Evolutionary conservation across 2,797 vertebrate species (phyloP), one percentile per base, ranked within the genome.

Genomic region (Mus caroli): DNA sequence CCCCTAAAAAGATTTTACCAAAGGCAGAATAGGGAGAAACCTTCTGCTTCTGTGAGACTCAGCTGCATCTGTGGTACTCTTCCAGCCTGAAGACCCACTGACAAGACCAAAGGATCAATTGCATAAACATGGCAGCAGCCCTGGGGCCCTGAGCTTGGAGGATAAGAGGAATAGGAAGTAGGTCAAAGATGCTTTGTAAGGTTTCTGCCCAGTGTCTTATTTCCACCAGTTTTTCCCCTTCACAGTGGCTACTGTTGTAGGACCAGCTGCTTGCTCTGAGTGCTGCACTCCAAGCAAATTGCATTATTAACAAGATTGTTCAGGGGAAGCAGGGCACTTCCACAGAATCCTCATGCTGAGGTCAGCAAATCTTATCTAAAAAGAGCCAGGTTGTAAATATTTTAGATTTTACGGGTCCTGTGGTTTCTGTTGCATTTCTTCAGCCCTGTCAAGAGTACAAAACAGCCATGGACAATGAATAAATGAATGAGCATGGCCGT

Each of bases 241-340:
- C 90, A 69, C 7, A 13, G 60, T 13, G 17, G 15, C 86, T 71
- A 40, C 82, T 5, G 26, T 52, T 79, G 50, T 46, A 76, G 37
- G 43, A 46, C 75, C 50, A 34, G 46, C 86, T 91, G 73, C 88
- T 95, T 62, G 56, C 58, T 82, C 6, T 31, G 20, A 62, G 40
- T 24, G 69, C 85, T 82, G 64, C 77, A 37, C 7, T 46, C 62
- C 22, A 37, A 93, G 93, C 85, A 62, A 92, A 92, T 58, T 96
- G 96, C 93, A 96, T 95, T 97, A 93, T 96, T 97, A 92, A 96
- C 82, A 62, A 96, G 90, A 58, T 24, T 43, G n/a, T 71, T 56
- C 90, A 13, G 26, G 50, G 50, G 62, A 94, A 96, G 50, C 26
- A 56, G 52, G 82, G 64, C 4, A 4, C 85, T 60, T 88, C 40